Base-by-base conservation (phyloP, 2,797 vertebrate species). In the Sparus aurata region DNA sequence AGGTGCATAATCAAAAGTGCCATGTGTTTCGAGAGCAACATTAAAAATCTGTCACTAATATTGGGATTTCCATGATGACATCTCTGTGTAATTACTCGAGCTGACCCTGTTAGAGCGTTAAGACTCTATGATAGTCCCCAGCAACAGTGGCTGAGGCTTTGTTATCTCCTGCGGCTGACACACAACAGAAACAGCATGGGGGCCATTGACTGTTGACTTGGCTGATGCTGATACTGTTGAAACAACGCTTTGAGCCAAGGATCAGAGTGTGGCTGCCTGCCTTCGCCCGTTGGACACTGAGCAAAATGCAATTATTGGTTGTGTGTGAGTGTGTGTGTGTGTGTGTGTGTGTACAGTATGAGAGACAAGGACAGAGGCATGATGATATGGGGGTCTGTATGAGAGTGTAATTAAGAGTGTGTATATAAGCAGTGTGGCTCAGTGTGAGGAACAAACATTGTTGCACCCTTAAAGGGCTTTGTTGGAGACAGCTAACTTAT, bases 151-250 rank as follows among this genome's bases (percentile, higher is more conserved):
- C 85, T 27, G 34, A 70, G 64, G 74, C 80, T 85, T 78, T 81
- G 88, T 84, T 75, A 76, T 87, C 76, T 80, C 77, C 69, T 45
- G 80, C 13, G 55, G 55, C 63, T n/a, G 73, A 85, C 82, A 58
- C 73, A 34, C 62, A 75, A 68, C 85, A 74, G 49, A 72, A 77
- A 61, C 85, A 86, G 78, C 80, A 69, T 53, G 81, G 71, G 84
- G 68, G 75, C 69, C 58, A 38, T 53, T 74, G 82, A 83, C 83
- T 87, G 85, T 86, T 85, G 83, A 90, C 89, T 87, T 81, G 85
- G 79, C 85, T 80, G 87, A 82, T 50, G 83, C 84, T 69, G 77
- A 92, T 86, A 87, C 80, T 86, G 90, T 85, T 88, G 89, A 90
- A 88, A 84, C 84, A 79, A 85, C 64, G 50, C 82, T 87, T 63